Evolutionary conservation across 2,888 invertebrate species (phyloP), one percentile per base, ranked within the genome.

Genomic region (Rosalia funebris): DNA sequence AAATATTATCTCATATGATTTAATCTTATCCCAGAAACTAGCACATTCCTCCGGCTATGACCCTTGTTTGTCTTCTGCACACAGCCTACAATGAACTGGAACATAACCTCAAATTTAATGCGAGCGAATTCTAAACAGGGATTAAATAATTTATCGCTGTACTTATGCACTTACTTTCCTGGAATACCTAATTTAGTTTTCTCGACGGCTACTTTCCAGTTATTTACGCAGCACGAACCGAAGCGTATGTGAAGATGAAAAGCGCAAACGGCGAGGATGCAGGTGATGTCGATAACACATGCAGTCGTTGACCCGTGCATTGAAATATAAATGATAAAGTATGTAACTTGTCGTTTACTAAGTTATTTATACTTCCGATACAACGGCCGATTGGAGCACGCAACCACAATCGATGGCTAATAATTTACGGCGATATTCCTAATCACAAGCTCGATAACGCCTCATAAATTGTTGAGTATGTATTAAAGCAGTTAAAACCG

Each of bases 361-460:
- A 50, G 50, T 39, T 50, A 50, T 50, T 50, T 39, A 50, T 50
- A 39, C 39, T 50, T 50, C 39, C 50, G 25, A 50, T 50, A n/a
- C 25, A 16, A 10, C 15, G 39, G 39, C 14, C 50, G 39, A 39
- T 31, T 20, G 19, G 15, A 20, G 39, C 50, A 50, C 50, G 39
- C 48, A 36, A 48, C 47, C n/a, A 34, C 34, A 25, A 31, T 37
- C 16, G 25, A 50, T 31, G 50, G 25, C 9, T 31, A 39, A 50
- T 39, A 41, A 50, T 25, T 41, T 39, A 50, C 19, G 36, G 19
- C 14, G 31, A 44, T 44, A 11, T 12, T n/a, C 20, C 5, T 44
- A 44, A n/a, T 44, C 17, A 44, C 19, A 44, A 44, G 19, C 44
- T 25, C 25, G 25, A 44, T 17, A 11, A 12, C 34, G 48, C 1